Evolutionary conservation across 2,888 invertebrate genomes (phyloP), one percentile per base, ranked within the genome.

Genomic region (Camponotus fellah): DNA sequence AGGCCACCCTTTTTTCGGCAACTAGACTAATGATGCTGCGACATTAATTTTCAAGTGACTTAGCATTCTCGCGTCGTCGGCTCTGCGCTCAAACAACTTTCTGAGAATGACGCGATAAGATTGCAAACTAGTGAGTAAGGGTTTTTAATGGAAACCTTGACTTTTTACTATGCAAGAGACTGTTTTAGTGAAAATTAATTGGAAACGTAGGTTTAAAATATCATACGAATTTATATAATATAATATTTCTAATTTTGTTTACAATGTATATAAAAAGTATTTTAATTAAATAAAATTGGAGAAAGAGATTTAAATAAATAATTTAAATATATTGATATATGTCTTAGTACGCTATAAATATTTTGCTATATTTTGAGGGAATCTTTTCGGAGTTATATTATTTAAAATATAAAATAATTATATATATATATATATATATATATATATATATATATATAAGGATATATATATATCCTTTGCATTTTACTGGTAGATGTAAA

Each of bases 41-140:
- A 79, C 56, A 83, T 53, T 79, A 79, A 69, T 71, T 83, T 80
- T 43, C 58, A 49, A 26, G n/a, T 71, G 80, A 80, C 43, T 83
- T 79, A 66, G 64, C 65, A 64, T 64, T 62, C 32, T 43, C 53
- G 43, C 49, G n/a, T 21, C 17, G 62, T n/a, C 58, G 53, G 17
- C 26, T 75, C 49, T 49, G 40, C 12, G 8, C n/a, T 53, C 6
- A n/a, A 17, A 0, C 10, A 14, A 58, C 17, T 43, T 26, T 43
- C 32, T 21, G 32, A 32, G 53, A 40, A 40, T 26, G 12, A 34
- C 21, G 34, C 10, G 43, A 46, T 77, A 71, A 71, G 4, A 12
- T 60, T 26, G 17, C 34, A 46, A 32, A 26, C 32, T 49, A 21
- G 37, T 0, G 21, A 58, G 14, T 32, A 46, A 56, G 8, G 10